Percentiles rank a stretch among this genome's conserved stretches.
Evolutionary conservation across 2,113 vertebrate species (phyloP).

Genomic region (Ochotona princeps): DNA sequence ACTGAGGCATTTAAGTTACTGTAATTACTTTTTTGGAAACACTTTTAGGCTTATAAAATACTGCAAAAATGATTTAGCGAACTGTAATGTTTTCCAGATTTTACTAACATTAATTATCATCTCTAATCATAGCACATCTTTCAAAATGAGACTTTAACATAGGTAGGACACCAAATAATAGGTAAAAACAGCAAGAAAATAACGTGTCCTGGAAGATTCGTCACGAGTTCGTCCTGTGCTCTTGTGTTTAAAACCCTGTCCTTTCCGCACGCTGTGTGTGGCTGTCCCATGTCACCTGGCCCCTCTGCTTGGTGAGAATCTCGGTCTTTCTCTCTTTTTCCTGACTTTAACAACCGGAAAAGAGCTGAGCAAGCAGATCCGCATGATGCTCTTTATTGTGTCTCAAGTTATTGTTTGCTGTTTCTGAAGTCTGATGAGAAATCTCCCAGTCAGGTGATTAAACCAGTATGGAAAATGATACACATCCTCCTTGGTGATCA

Average conservation of each 20-base stretch:
- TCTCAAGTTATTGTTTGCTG: constrained; percentile 4
- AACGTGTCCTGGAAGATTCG: background rate
- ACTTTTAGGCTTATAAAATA: background rate
- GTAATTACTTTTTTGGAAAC: background rate
- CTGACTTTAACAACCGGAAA: background rate
- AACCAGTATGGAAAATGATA: constrained; percentile 10
- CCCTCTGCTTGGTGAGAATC: background rate
- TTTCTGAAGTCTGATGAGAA: background rate
- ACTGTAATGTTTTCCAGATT: background rate
- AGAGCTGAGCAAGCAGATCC: background rate
- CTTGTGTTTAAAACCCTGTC: background rate
- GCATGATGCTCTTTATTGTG: background rate
- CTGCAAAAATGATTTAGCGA: background rate
- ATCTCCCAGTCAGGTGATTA: background rate
- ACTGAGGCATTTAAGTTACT: background rate
- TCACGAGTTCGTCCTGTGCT: background rate
- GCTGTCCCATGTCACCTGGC: background rate
- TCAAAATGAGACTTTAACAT: background rate
- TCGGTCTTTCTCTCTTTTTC: background rate
- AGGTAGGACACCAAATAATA: background rate
- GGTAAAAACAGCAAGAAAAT: background rate
- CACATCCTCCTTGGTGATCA: background rate
- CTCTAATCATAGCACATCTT: background rate
- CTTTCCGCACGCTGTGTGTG: background rate
- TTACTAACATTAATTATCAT: background rate